A percentile compares a stretch with the other conserved stretches of the same genome.
Conservation (phyloP, 1,140 invertebrate species). For the Elymnias hypermnestra region DNA sequence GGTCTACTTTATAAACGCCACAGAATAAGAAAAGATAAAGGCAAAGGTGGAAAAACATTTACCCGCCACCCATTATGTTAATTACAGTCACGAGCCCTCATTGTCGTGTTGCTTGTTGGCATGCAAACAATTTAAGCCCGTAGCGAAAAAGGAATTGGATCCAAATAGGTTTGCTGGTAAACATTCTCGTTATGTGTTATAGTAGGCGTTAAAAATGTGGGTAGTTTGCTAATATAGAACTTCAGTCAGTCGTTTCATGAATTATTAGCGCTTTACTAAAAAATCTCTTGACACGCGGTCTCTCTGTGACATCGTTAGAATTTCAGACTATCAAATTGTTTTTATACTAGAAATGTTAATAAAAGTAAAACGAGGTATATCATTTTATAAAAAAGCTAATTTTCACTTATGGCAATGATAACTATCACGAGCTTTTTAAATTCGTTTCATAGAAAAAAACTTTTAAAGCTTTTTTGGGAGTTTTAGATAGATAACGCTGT, state of each 20-base stretch:
- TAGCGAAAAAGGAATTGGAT: constrained; percentile 19
- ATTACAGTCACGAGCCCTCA: constrained; percentile 35
- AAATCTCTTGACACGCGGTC: too few relatives aligned
- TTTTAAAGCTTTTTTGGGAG: too few relatives aligned
- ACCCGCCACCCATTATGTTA: constrained; percentile 50
- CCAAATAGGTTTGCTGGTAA: constrained; percentile 18
- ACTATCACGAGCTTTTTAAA: too few relatives aligned
- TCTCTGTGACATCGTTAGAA: too few relatives aligned
- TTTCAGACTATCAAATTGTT: too few relatives aligned
- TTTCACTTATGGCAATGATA: too few relatives aligned
- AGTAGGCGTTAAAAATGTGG: constrained; percentile 25
- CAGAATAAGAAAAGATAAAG: constrained; percentile 46
- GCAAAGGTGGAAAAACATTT: constrained; percentile 56
- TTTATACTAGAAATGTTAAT: too few relatives aligned
- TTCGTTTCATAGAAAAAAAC: too few relatives aligned
- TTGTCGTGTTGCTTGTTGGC: constrained; percentile 20
- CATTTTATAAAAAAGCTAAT: too few relatives aligned
- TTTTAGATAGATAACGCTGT: too few relatives aligned
- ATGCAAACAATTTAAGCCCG: constrained; percentile 20
- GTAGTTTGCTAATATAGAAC: constrained; percentile 15
- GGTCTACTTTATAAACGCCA: constrained; percentile 41
- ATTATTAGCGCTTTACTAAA: not conserved
- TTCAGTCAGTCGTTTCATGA: not conserved
- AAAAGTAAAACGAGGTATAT: too few relatives aligned
- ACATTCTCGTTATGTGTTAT: constrained; percentile 17